Base-by-base conservation (phyloP, 2,113 vertebrate genomes). In the Aviceda subcristata region DNA sequence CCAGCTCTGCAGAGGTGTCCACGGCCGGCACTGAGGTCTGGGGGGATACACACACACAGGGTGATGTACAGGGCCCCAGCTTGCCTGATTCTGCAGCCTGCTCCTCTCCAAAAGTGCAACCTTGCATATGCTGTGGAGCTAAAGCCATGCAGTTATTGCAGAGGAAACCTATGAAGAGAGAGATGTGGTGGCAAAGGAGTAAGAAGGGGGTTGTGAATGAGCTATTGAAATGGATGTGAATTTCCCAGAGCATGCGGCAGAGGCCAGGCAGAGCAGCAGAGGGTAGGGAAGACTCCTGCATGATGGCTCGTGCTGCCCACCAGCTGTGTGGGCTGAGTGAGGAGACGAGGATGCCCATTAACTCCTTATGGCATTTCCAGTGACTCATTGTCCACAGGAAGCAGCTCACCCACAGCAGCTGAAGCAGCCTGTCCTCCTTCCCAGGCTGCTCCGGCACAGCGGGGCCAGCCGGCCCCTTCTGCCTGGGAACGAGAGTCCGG, bases 331-430 rank as follows among this genome's bases (percentile, higher is more conserved):
- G 92, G 92, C 77, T 88, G 91, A 78, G 53, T 12, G 2, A 92
- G 86, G 71, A 95, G 80, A 50, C 84, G 88, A 88, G 39, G 88
- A 56, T 93, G 94, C 80, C 94, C 92, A 36, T 72, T 88, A 74
- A 88, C 50, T 97, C 91, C 96, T 94, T 90, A 79, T 89, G 86
- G 95, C 5, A 4, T 88, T 93, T 24, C 64, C 53, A 78, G 88
- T 95, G 94, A 97, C 75, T 95, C 92, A 94, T 94, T 80, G 81
- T 50, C 86, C 32, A 3, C 2, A 0, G 69, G 83, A 91, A 94
- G 90, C 73, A 78, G 83, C 88, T 82, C 66, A 92, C 91, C 75
- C 57, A 6, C 78, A 82, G 79, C 88, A 92, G 94, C 88, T 94
- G 94, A 90, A 64, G 74, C 74, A 92, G 71, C 78, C 62, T 60